Base-by-base conservation (phyloP, 2,113 vertebrate species). In the Panthera uncia region DNA sequence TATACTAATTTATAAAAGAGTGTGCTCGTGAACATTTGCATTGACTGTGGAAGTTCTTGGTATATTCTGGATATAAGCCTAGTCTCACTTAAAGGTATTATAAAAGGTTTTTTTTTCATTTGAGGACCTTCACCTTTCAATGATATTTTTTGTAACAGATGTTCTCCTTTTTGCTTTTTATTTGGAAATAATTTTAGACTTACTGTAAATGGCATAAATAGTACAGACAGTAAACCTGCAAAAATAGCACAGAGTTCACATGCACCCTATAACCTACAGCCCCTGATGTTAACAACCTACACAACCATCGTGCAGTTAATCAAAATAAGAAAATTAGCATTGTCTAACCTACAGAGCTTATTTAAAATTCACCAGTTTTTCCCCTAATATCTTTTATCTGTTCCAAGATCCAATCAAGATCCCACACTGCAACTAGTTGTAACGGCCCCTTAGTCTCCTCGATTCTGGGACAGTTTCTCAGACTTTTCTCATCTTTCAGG, bases 101-200 rank as follows among this genome's bases (percentile, higher is more conserved):
- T 29, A 50, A 89, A 36, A 31, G 71, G 8, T 61, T 41, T 33
- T 69, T 84, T 11, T 91, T 36, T 80, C 31, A 23, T 3, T 78
- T 71, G 27, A 78, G 2, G 68, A 12, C 86, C 95, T 91, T 82
- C 7, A 61, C 31, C 41, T 48, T 38, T 76, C 36, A 86, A 63
- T 41, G 13, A 5, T 25, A 91, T 81, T 65, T 96, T 92, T 89
- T 5, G 78, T 68, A 38, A 66, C 13, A 38, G 31, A 80, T 69
- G 16, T 73, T 5, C 29, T 76, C 50, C 93, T 45, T 55, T 45
- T 7, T 65, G 27, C 19, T 88, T 89, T 69, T 79, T 65, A 55
- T 78, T 94, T 94, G 63, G 36, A 91, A 96, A 86, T 76, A 48
- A 82, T 68, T 82, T 88, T 61, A 83, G 92, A 57, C 21, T 94